A percentile compares a stretch with the other conserved stretches of the same genome.
Conservation (phyloP, 2,797 vertebrate genomes). For the Esox lucius region DNA sequence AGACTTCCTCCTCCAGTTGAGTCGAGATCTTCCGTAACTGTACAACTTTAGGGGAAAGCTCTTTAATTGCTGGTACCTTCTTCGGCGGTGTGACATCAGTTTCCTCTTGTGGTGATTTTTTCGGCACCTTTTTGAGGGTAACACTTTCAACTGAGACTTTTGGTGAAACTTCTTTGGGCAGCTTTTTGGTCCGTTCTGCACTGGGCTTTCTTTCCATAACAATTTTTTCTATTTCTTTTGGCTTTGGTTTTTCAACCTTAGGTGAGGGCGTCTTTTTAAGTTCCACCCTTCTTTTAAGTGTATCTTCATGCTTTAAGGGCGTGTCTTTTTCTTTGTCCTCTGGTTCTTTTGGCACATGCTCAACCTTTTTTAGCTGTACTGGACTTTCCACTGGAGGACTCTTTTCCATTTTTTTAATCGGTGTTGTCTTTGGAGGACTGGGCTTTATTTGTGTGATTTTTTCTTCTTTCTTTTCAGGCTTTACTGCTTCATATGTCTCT, state of each 20-base stretch:
- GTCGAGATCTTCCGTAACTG: constrained; percentile 72
- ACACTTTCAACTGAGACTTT: constrained; percentile 69
- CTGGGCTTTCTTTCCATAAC: constrained; percentile 62
- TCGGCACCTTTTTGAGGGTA: constrained; percentile 65
- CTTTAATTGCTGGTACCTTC: constrained; percentile 63
- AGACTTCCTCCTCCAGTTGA: constrained; percentile 74
- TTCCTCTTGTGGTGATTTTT: constrained; percentile 64
- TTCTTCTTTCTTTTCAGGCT: constrained; percentile 56
- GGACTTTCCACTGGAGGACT: constrained; percentile 66
- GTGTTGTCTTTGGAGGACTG: constrained; percentile 38
- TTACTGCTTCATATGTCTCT: constrained; percentile 59
- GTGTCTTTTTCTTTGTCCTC: constrained; percentile 65
- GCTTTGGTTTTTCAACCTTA: constrained; percentile 62
- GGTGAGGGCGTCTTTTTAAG: constrained; percentile 74
- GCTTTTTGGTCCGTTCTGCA: constrained; percentile 46
- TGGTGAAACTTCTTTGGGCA: constrained; percentile 58
- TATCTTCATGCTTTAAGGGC: constrained; percentile 66
- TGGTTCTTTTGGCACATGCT: constrained; percentile 55
- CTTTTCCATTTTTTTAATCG: constrained; percentile 64
- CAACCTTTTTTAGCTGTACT: constrained; percentile 63
- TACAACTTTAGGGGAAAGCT: constrained; percentile 73
- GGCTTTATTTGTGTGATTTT: constrained; percentile 55
- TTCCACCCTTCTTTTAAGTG: constrained; percentile 63
- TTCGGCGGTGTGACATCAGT: constrained; percentile 33
- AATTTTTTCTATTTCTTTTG: constrained; percentile 56